Evolutionary conservation across 2,797 vertebrate genomes (phyloP).

Genomic region (Nasua narica): DNA sequence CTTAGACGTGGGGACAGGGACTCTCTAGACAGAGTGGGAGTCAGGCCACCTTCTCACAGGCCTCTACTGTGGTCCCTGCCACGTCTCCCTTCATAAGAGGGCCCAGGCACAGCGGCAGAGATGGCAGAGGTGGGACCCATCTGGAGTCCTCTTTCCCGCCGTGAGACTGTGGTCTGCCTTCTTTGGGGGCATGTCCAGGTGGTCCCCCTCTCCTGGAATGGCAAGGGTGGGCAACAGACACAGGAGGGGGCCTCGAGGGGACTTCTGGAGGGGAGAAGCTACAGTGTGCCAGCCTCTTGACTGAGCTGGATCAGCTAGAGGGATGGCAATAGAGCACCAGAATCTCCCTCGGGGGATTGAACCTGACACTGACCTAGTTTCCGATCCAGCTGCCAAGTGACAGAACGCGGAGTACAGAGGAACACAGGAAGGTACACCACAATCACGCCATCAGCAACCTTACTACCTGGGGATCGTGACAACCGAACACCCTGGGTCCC

Average conservation of each 20-base stretch:
- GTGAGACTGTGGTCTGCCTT: neutral
- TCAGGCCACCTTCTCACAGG: neutral
- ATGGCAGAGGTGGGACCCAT: neutral
- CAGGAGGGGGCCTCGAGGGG: neutral
- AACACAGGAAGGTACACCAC: neutral
- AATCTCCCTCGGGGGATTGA: neutral
- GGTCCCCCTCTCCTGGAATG: neutral
- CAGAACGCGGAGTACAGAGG: neutral
- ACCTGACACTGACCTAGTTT: neutral
- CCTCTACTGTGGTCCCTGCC: neutral
- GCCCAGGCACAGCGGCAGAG: no score
- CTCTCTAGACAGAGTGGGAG: no score
- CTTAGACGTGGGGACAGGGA: neutral
- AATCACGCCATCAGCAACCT: neutral
- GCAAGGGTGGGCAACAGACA: neutral
- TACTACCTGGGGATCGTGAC: neutral
- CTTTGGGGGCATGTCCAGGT: neutral
- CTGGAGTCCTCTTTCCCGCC: neutral
- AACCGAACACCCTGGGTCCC: neutral
- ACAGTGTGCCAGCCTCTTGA: neutral
- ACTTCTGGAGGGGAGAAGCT: neutral
- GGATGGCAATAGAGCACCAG: neutral
- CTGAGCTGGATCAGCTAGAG: neutral
- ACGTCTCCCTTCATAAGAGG: accelerated
- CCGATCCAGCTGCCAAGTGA: neutral